phyloP scores from a whole-genome alignment of 2,797 vertebrate species.

The Myripristis murdjan region DNA sequence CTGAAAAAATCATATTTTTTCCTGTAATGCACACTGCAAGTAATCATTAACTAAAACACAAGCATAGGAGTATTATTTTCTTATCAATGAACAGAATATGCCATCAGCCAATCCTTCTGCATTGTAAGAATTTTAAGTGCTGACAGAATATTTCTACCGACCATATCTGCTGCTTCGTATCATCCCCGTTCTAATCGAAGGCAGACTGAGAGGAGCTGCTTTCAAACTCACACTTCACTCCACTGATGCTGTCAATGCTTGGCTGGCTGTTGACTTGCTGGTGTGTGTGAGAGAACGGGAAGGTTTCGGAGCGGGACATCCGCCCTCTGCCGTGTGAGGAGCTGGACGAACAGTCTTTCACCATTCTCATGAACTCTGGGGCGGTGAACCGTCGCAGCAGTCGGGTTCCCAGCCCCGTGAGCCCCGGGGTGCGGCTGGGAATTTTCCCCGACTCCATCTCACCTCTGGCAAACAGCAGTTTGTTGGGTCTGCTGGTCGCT shows the following conservation, averaged over 20 bases:
- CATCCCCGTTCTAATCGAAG: constrained; percentile 58
- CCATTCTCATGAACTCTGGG: constrained; percentile 87
- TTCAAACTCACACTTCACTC: constrained; percentile 87
- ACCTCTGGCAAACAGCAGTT: constrained; percentile 76
- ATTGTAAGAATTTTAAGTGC: constrained; percentile 30
- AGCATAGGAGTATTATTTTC: constrained; percentile 36
- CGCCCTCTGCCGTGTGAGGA: constrained; percentile 70
- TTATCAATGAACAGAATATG: constrained; percentile 3
- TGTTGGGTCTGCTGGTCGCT: constrained; percentile 70
- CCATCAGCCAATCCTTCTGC: constrained; percentile 15
- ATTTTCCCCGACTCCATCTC: constrained; percentile 75
- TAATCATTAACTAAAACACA: constrained; percentile 41
- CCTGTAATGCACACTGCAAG: constrained; percentile 42
- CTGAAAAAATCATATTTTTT: neutral
- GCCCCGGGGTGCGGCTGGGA: constrained; percentile 55
- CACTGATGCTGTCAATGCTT: constrained; percentile 87
- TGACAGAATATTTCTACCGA: constrained; percentile 14
- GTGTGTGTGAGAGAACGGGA: constrained; percentile 83
- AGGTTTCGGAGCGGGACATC: constrained; percentile 87
- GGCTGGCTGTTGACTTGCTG: constrained; percentile 86
- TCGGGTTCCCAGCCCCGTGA: constrained; percentile 80
- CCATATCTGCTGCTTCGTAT: neutral
- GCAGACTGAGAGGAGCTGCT: constrained; percentile 74
- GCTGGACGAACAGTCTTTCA: constrained; percentile 79
- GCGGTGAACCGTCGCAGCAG: constrained; percentile 87